These are phyloP conservation scores for Porites lutea DNA, from an alignment of 64 coral and sea anemone genomes.

Conservation along the genomic window DNA sequence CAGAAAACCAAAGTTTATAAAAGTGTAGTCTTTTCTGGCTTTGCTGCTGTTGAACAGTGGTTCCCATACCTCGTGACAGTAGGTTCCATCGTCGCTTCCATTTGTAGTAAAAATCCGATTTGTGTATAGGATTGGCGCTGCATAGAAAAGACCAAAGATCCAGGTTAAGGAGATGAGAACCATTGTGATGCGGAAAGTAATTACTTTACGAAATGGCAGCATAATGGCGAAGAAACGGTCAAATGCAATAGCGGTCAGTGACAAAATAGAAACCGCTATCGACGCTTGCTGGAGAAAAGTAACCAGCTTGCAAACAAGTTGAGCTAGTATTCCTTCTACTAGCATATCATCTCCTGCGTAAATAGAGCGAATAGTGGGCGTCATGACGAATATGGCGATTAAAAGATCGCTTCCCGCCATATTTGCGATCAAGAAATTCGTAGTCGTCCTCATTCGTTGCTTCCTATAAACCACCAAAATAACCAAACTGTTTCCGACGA, in stretches of 20 bases:
- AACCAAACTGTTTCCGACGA: conserved; percentile 61
- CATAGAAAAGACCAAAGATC: conserved; percentile 12
- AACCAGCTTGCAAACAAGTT: conserved; percentile 56
- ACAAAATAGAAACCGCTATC: conserved; percentile 68
- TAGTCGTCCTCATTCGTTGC: conserved; percentile 57
- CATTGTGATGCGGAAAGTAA: conserved; percentile 21
- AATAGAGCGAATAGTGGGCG: conserved; percentile 24
- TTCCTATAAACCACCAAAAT: conserved; percentile 42
- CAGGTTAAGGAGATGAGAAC: conserved; percentile 37
- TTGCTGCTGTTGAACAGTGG: conserved; percentile 48
- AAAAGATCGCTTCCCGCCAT: conserved; percentile 68
- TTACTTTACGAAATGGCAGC: conserved; percentile 46
- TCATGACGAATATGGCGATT: conserved; percentile 33
- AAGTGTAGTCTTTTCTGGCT: conserved; percentile 50
- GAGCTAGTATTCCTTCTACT: conserved; percentile 15
- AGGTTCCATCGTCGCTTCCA: background rate
- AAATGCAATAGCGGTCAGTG: conserved; percentile 70
- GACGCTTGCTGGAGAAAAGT: conserved; percentile 72
- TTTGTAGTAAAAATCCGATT: conserved; percentile 17
- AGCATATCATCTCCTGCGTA: conserved; percentile 2
- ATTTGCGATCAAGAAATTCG: conserved; percentile 62
- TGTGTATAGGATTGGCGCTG: conserved; percentile 43
- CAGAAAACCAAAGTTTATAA: conserved; percentile 50
- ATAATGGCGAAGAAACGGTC: conserved; percentile 81
- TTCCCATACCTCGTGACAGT: conserved; percentile 60